Base-by-base conservation (phyloP, 1,140 invertebrate species). In the Copidosoma floridanum region DNA sequence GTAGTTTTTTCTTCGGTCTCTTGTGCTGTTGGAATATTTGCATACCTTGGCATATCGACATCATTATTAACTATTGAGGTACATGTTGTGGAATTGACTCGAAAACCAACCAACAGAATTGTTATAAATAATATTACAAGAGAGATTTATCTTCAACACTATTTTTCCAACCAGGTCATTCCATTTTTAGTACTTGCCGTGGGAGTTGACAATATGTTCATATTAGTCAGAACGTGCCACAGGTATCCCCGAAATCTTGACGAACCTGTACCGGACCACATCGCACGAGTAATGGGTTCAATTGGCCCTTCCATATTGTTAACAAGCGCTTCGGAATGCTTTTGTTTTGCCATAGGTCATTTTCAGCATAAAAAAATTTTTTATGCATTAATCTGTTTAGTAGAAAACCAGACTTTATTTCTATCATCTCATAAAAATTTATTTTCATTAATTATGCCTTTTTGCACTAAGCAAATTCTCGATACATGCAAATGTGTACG, bases 201-300 rank as follows among this genome's bases (percentile, higher is more conserved):
- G n/a, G 97, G 97, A 5, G 96, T 99, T 0, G 97, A 99, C 77
- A 99, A 99, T 77, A 98, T 99, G 70, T 99, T 99, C 77, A 98
- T 99, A 65, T 81, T 99, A 27, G 96, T 99, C 10, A 95, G 93
- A 80, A 92, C 88, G 1, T 87, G 87, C 72, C 89, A 93, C 70
- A 76, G 90, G 14, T 86, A 89, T 71, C 76, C 74, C 1, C 80
- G 84, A 23, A 76, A 83, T 63, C 83, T 85, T 0, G 84, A 86
- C 54, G 95, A 97, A 81, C 88, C 86, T 8, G 79, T 90, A 46
- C 84, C 89, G 4, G 86, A 97, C 71, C 93, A 97, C 71, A 90
- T 99, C 54, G 95, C 91, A 2, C 85, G 94, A 54, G 89, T 92
- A 38, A 79, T 98, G 16, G 94, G 93, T 0, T 86, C 91, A 77